Base-by-base conservation (phyloP, 2,797 vertebrate genomes). In the Pachyuromys duprasi region DNA sequence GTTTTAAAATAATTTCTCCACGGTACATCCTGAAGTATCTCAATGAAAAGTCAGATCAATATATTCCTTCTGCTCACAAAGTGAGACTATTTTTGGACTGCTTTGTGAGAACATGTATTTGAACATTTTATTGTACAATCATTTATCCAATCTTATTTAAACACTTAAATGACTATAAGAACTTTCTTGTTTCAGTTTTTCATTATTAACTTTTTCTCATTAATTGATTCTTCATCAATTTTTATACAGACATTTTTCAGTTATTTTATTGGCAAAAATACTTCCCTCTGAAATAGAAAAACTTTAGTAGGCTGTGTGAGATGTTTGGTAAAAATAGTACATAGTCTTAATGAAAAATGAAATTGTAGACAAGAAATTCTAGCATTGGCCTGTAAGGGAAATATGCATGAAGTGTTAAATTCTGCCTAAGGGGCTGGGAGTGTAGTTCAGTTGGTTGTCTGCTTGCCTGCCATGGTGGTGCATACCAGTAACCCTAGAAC, bases 1-100 rank as follows among this genome's bases (percentile, higher is more conserved):
- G 76, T 55, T 88, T 88, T 93, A 76, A 63, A 95, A 93, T 83
- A 92, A 91, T 91, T 84, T 89, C 53, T 87, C 15, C 42, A 78
- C 12, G 90, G 4, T 87, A 94, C 0, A n/a, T 89, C 39, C 18
- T 88, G 55, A 95, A 87, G 83, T 11, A 84, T 28, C 70, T 76
- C 33, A 93, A 87, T 86, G 17, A 33, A 57, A 33, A 42, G 69
- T 78, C 55, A 94, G 42, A 81, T 86, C 5, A 57, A 31, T 72
- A 14, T 80, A 88, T 76, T 89, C 57, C 86, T 93, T 95, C 65
- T 90, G 33, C 5, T 8, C 36, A 62, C 75, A 87, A 24, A 79
- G 74, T 84, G 39, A 9, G 26, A 28, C 31, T 92, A 65, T 93
- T 91, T 91, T 89, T n/a, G 24, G 18, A 28, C 11, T 93, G 5